phyloP scores from a whole-genome alignment of 2,888 invertebrate genomes.

The Ochropleura plecta region DNA sequence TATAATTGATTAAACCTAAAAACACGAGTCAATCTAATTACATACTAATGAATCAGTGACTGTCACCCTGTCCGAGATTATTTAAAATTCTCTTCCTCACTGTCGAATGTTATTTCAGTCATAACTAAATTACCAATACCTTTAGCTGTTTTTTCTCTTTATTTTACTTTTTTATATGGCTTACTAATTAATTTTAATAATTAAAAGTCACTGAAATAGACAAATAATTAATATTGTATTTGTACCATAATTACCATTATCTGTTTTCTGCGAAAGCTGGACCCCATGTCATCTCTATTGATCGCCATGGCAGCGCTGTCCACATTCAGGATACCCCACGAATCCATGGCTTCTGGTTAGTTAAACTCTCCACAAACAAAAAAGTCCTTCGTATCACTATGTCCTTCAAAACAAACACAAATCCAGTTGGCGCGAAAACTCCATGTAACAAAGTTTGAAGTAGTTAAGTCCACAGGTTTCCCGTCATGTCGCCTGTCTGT shows the following conservation, averaged over 20 bases:
- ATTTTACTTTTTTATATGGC: not conserved
- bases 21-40: conserved; percentile 34
- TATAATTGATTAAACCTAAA: not conserved
- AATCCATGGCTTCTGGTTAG: conserved; percentile 90
- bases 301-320: conserved; percentile 92
- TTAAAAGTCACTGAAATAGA: not conserved
- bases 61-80: conserved; percentile 42
- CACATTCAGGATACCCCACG: conserved; percentile 93
- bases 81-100: conserved; percentile 48
- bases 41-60: conserved; percentile 40
- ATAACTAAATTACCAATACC: conserved; percentile 10
- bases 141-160: not conserved
- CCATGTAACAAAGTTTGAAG: conserved; percentile 62
- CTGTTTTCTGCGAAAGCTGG: conserved; percentile 88
- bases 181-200: not conserved
- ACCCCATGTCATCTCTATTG: conserved; percentile 92
- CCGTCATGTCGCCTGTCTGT: conserved; percentile 72
- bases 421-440: conserved; percentile 77
- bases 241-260: conserved; percentile 72
- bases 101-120: conserved; percentile 42
- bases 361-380: conserved; percentile 66
- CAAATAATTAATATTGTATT: not conserved
- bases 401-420: conserved; percentile 69
- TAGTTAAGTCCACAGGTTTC: conserved; percentile 59
- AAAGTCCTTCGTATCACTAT: conserved; percentile 52